Evolutionary conservation across 1,140 invertebrate genomes (phyloP), one percentile per base, ranked within the genome.

Genomic region (Augochlora pura): DNA sequence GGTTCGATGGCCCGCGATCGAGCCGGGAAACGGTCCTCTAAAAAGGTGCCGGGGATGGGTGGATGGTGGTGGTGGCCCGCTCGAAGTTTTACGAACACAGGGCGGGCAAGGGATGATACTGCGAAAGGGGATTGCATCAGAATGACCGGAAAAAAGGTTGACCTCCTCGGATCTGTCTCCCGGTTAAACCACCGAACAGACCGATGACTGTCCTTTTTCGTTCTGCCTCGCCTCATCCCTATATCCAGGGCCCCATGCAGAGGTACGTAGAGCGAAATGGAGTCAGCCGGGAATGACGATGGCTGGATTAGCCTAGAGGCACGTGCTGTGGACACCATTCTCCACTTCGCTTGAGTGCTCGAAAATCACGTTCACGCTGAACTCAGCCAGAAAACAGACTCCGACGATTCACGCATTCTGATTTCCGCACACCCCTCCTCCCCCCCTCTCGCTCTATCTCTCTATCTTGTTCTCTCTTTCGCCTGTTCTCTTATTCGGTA

Each of bases 271-370:
- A 81, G 49, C 83, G 84, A 78, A 85, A 85, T 82, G 79, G 84
- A 82, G 80, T 80, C 80, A 86, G 77, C 80, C 75, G 78, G 72
- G 83, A 90, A 89, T 87, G 87, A 88, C 85, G 87, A 90, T 88
- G 81, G 85, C 83, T 85, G 89, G 88, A 89, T 90, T 89, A 90
- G 87, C 86, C 86, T 81, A 74, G 84, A 87, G 90, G 88, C 90
- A 91, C 90, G 90, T 91, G 88, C 89, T 83, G 87, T 84, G 88
- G 90, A 91, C 90, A 91, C 82, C 85, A 82, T 87, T 91, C 88
- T 91, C 88, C 88, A 91, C 90, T 91, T 90, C 88, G 87, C 86
- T 88, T 90, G 88, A 90, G 90, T 90, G 89, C 90, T 89, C 80
- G 86, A 86, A 88, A 91, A 91, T 88, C 89, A 89, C 90, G 88